Evolutionary conservation across 2,888 invertebrate species (phyloP).

Genomic region (Mylabris sibirica): DNA sequence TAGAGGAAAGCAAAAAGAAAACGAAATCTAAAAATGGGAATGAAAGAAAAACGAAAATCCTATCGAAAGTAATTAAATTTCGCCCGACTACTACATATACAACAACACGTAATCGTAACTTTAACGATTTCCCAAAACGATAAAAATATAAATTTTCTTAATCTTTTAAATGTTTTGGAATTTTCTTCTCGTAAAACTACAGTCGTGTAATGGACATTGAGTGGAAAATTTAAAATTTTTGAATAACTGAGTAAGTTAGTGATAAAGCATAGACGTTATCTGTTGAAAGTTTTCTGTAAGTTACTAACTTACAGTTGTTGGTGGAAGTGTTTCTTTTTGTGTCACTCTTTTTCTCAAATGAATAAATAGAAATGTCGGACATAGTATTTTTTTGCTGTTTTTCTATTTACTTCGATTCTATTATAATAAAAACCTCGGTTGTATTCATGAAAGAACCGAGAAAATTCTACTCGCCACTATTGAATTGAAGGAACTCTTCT

Average conservation of each 20-base stretch:
- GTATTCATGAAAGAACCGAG: not conserved
- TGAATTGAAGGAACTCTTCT: not conserved
- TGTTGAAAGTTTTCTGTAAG: not conserved
- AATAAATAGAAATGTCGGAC: not conserved
- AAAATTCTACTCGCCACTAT: not conserved
- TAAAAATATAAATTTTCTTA: not conserved
- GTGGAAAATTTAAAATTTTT: not conserved
- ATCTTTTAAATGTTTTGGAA: not conserved
- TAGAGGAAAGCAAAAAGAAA: not conserved
- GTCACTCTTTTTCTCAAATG: not conserved
- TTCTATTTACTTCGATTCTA: not conserved
- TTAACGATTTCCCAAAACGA: not conserved
- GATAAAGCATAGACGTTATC: conserved; percentile 1
- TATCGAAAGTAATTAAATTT: conserved; percentile 11
- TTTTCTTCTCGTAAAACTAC: not conserved
- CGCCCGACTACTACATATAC: not conserved
- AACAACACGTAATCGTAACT: not conserved
- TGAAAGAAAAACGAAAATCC: not conserved
- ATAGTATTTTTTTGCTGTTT: not conserved
- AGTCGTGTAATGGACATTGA: not conserved
- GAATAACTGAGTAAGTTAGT: not conserved
- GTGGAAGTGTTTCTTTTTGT: not conserved
- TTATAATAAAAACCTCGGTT: not conserved
- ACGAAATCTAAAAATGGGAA: not conserved
- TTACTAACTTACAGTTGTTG: not conserved